Percentiles rank a stretch among this genome's conserved stretches.
phyloP scores from a whole-genome alignment of 2,888 invertebrate genomes.

The Argynnis bischoffii region DNA sequence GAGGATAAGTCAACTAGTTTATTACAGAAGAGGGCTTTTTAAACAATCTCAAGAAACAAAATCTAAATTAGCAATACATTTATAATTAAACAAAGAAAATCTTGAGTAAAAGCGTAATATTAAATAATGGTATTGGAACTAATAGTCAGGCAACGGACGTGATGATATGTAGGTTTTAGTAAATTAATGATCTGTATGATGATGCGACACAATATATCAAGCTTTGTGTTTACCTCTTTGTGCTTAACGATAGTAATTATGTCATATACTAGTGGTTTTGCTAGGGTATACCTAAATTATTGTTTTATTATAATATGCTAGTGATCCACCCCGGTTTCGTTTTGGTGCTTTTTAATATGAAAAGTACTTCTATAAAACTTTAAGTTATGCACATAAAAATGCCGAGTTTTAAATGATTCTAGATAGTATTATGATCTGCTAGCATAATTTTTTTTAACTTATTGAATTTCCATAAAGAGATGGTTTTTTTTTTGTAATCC shows the following conservation, averaged over 20 bases:
- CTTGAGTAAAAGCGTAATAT: neutral
- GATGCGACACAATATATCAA: slow-evolving; percentile 15
- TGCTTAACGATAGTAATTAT: slow-evolving; percentile 12
- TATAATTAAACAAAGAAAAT: neutral
- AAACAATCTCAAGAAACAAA: neutral
- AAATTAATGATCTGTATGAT: slow-evolving; percentile 17
- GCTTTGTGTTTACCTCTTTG: slow-evolving; percentile 14
- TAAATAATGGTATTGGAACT: slow-evolving; percentile 6
- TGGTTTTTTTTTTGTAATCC: no score
- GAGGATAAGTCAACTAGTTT: no score
- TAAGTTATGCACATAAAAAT: no score
- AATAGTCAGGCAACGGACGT: slow-evolving; percentile 4
- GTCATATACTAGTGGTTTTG: neutral
- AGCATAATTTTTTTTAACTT: no score
- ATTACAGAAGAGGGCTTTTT: neutral
- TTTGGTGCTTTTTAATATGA: no score
- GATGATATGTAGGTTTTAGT: slow-evolving; percentile 13
- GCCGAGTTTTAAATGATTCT: no score
- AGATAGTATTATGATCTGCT: no score
- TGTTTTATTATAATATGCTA: no score
- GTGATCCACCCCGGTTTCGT: no score
- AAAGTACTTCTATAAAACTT: no score
- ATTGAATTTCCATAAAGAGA: no score
- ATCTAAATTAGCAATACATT: neutral
- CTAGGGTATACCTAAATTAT: neutral